phyloP scores from a whole-genome alignment of 1,140 invertebrate species.

The Penaeus japonicus region DNA sequence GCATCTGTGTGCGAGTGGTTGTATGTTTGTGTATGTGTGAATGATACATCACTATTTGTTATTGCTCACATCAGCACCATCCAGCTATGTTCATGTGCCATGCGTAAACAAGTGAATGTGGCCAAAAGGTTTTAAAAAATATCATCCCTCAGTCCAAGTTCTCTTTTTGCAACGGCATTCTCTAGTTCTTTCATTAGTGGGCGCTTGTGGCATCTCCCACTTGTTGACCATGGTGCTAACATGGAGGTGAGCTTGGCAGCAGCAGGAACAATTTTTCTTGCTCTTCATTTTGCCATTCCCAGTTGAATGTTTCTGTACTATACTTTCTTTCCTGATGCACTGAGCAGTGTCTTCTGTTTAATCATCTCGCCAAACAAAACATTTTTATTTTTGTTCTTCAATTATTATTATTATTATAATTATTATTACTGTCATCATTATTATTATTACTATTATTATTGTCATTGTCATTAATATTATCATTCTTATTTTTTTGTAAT shows the following conservation, averaged over 20 bases:
- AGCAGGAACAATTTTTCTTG: conserved; percentile 9
- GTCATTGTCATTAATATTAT: too few relatives aligned
- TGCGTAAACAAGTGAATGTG: too few relatives aligned
- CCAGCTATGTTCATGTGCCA: too few relatives aligned
- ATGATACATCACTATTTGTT: conserved; percentile 8
- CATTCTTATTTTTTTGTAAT: conserved; percentile 37
- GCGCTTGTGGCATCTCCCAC: too few relatives aligned
- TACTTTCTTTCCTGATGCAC: conserved; percentile 40
- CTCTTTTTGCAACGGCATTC: too few relatives aligned
- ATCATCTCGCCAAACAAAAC: conserved; percentile 35
- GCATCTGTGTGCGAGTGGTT: neutral
- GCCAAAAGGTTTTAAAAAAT: too few relatives aligned
- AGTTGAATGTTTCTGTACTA: conserved; percentile 15
- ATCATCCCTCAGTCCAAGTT: too few relatives aligned
- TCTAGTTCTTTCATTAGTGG: too few relatives aligned
- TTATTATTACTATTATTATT: too few relatives aligned
- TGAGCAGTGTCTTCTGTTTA: conserved; percentile 52
- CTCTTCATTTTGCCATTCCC: conserved; percentile 24
- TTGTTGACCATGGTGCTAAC: neutral
- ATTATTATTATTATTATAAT: too few relatives aligned
- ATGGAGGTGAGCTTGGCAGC: conserved; percentile 27
- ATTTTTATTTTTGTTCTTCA: conserved; percentile 20
- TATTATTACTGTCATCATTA: too few relatives aligned
- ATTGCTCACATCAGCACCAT: too few relatives aligned
- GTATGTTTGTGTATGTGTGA: neutral